Conservation (phyloP, 2,888 invertebrate species). For the Lycaena phlaeas region DNA sequence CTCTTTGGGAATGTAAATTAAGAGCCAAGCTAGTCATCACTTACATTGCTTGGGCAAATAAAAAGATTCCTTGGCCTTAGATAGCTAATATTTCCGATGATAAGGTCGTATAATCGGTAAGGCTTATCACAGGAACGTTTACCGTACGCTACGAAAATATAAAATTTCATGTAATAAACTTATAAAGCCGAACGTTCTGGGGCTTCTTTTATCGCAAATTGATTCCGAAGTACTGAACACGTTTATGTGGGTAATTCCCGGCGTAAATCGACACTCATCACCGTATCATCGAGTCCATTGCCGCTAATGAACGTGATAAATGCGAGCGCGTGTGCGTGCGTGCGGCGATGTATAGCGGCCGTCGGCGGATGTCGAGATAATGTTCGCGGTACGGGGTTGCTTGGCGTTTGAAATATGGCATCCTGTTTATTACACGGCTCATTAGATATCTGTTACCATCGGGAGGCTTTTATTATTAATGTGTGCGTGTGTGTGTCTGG, state of each 20-base stretch:
- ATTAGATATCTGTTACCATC: neutral
- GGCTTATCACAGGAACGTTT: neutral
- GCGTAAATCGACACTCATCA: conserved; percentile 13
- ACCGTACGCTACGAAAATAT: too few species aligned
- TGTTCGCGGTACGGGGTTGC: neutral
- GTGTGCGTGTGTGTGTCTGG: too few species aligned
- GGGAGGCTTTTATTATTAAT: neutral
- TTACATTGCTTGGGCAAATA: too few species aligned
- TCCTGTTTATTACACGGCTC: neutral
- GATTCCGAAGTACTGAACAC: conserved; percentile 17
- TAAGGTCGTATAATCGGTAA: too few species aligned
- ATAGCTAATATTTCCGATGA: too few species aligned
- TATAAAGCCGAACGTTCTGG: neutral
- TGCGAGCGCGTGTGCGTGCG: conserved; percentile 21
- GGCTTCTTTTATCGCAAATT: conserved; percentile 17
- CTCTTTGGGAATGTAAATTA: too few species aligned
- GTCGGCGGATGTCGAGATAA: conserved; percentile 23
- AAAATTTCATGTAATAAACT: conserved; percentile 2
- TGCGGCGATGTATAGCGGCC: conserved; percentile 43
- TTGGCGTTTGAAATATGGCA: neutral
- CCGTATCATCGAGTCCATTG: conserved; percentile 30
- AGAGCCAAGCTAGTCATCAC: too few species aligned
- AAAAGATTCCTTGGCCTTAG: too few species aligned
- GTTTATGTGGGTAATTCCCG: conserved; percentile 18
- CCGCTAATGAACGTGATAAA: conserved; percentile 44